phyloP scores from a whole-genome alignment of 2,113 vertebrate genomes.

The Psilopsiagon aurifrons region DNA sequence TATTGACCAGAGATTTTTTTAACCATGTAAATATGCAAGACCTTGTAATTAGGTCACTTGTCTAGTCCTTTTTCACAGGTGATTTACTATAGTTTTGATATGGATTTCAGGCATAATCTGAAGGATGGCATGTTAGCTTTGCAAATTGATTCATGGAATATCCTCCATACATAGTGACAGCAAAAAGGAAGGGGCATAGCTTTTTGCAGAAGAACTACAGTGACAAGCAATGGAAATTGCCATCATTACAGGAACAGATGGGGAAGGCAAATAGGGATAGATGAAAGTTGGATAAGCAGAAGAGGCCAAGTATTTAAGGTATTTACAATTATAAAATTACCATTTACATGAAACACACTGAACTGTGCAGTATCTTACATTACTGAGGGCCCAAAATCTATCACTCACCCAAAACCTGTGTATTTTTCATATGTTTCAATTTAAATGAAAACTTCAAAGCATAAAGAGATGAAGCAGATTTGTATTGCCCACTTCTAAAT shows the following conservation, averaged over 20 bases:
- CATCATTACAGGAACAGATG: neutral
- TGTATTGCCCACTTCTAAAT: slow-evolving; percentile 21
- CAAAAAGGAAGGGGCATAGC: neutral
- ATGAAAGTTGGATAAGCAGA: neutral
- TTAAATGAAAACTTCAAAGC: slow-evolving; percentile 45
- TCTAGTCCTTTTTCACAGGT: neutral
- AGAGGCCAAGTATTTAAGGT: neutral
- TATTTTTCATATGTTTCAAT: slow-evolving; percentile 25
- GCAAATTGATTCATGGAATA: neutral
- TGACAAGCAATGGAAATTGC: neutral
- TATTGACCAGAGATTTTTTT: neutral
- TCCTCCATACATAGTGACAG: neutral
- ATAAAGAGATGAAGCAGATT: slow-evolving; percentile 18
- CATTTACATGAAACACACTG: neutral
- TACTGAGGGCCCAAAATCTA: slow-evolving; percentile 9
- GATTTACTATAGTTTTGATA: neutral
- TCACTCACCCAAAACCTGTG: neutral
- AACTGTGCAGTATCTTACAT: neutral
- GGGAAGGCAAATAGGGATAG: neutral
- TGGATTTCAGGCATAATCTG: neutral
- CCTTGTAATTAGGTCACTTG: neutral
- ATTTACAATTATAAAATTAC: neutral
- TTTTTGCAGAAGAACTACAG: neutral
- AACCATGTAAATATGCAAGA: neutral
- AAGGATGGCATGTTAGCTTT: neutral